Percentiles rank a stretch among this genome's conserved stretches.
Evolutionary conservation across 2,797 vertebrate genomes (phyloP).

Genomic region (Pseudochromis fuscus): DNA sequence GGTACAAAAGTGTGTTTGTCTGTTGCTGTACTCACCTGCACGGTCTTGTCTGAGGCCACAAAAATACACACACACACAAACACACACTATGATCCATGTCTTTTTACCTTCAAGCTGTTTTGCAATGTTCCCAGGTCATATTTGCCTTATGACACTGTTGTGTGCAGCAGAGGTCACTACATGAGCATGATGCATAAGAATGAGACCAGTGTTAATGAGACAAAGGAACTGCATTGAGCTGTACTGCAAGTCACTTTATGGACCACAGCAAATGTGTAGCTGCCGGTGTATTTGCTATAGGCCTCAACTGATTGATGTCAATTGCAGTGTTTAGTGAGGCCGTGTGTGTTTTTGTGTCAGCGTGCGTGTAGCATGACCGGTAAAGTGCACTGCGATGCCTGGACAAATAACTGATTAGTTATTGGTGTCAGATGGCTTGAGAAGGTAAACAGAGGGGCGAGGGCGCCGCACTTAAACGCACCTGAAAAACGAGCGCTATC

Average conservation of each 20-base stretch:
- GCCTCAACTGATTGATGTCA: conserved; percentile 56
- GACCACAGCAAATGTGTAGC: conserved; percentile 16
- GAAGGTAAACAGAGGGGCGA: conserved; percentile 57
- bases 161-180: conserved; percentile 36
- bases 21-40: conserved; percentile 57
- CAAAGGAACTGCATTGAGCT: conserved; percentile 4
- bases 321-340: conserved; percentile 8
- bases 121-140: conserved; percentile 54
- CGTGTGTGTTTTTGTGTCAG: conserved; percentile 8
- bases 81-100: conserved; percentile 37
- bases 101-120: conserved; percentile 27
- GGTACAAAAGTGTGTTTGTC: conserved; percentile 24
- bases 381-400: conserved; percentile 66
- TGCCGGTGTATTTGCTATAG: conserved; percentile 25
- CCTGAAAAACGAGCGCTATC: conserved; percentile 58
- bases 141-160: conserved; percentile 46
- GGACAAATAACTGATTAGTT: conserved; percentile 70
- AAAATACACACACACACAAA: conserved; percentile 22
- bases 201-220: conserved; percentile 36
- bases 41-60: conserved; percentile 68
- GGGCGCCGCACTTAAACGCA: conserved; percentile 61
- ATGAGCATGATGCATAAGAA: conserved; percentile 41
- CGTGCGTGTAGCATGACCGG: conserved; percentile 38
- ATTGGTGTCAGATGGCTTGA: conserved; percentile 62
- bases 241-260: conserved; percentile 17